Base-by-base conservation (phyloP, 2,888 invertebrate species). In the Himalopsyche tibetana region DNA sequence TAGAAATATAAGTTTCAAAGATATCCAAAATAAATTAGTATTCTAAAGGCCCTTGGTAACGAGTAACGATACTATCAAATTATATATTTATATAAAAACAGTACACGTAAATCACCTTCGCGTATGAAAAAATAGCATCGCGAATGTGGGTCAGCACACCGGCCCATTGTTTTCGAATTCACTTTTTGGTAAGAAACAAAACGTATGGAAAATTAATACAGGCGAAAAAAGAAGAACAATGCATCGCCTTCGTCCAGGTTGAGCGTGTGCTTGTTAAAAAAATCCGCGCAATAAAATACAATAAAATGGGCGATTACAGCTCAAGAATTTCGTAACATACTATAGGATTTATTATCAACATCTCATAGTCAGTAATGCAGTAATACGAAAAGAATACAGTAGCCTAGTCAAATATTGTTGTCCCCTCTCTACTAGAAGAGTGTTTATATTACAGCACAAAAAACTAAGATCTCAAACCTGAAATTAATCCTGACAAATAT, bases 281-380 rank as follows among this genome's bases (percentile, higher is more conserved):
- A 87, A 88, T 88, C 84, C 85, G 85, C 85, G 88, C 87, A 88
- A 87, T 84, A 81, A 86, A 87, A 88, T 82, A 87, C 88, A 88
- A 88, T 88, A 86, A 86, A 56, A 80, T 82, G 36, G 85, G 56
- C 51, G 87, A 80, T 87, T 86, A 56, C 83, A 38, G 85, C 56
- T 56, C 85, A 84, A 84, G 84, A 79, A 86, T 88, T 88, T 88
- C 86, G 85, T 56, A 88, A 88, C 85, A 83, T 11, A 74, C 63
- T 80, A 81, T 79, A 56, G 82, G 84, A 82, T 74, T 74, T 74
- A 74, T 74, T 74, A 74, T 74, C 38, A 63, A 63, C 19, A 74
- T 74, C 74, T 74, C 19, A 28, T 63, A 74, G 36, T 38, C 19
- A 74, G 74, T 74, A 38, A 74, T 84, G 80, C 19, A 38, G 38